Conservation (phyloP, 2,113 vertebrate genomes). For the Laticauda colubrina region DNA sequence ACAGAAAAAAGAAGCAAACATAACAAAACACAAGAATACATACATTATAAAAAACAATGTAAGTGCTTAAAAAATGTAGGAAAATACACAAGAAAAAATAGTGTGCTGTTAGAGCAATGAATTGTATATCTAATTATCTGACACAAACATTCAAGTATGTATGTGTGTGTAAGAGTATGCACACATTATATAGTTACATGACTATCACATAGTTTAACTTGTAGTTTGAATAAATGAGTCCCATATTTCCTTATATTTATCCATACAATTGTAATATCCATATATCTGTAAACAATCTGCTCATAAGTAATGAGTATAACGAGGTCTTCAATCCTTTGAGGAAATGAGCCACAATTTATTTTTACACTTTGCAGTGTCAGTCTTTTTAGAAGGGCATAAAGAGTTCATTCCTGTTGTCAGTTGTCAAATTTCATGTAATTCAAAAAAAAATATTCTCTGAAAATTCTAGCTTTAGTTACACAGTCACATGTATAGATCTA, state of each 20-base stretch:
- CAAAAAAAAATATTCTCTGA: not conserved
- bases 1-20: not conserved
- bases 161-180: not conserved
- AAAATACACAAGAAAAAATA: not conserved
- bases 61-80: not conserved
- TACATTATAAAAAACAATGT: not conserved
- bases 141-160: not conserved
- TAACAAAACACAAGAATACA: not conserved
- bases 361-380: not conserved
- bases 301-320: not conserved
- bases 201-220: not conserved
- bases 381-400: not conserved
- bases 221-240: not conserved
- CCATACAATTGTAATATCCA: not conserved
- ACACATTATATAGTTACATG: not conserved
- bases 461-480: not conserved
- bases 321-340: not conserved
- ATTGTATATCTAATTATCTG: not conserved
- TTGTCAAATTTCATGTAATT: not conserved
- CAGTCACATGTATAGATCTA: not conserved
- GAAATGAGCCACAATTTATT: not conserved
- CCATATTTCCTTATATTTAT: not conserved
- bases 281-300: not conserved
- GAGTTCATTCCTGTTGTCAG: not conserved
- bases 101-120: not conserved